Base-by-base conservation (phyloP, 2,113 vertebrate species). In the Madoqua kirkii region DNA sequence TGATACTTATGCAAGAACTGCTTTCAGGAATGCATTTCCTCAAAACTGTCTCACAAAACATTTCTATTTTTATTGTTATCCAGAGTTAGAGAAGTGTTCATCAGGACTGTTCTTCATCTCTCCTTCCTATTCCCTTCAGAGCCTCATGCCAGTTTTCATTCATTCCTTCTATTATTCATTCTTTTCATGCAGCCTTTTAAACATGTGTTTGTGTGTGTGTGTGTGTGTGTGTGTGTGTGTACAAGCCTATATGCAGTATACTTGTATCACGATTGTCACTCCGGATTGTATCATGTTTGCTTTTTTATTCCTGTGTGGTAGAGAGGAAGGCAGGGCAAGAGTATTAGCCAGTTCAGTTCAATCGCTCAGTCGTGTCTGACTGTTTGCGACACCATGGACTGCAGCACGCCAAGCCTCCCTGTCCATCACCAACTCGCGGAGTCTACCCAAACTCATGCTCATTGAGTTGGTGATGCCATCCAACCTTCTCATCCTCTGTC, bases 351-450 rank as follows among this genome's bases (percentile, higher is more conserved):
- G 19, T 40, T 40, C n/a, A 71, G 67, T 40, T 12, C 67, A 40
- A 19, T 71, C 1, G 0, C 67, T 71, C n/a, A 23, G 67, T 71
- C 3, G 4, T 71, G n/a, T 71, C 67, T 0, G 4, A 12, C n/a
- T 71, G n/a, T 71, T 23, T 71, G 19, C 0, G 0, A 71, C 19
- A 0, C 4, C 67, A 40, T 71, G 67, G n/a, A 71, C 67, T 23
- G 3, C n/a, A 23, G n/a, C n/a, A 71, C 0, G 2, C 67, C n/a
- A 71, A 19, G 19, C n/a, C 2, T 71, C 10, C n/a, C n/a, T 71
- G 67, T 71, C 67, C 19, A 71, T 40, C 67, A 23, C 64, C 64
- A 36, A 21, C 64, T 40, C n/a, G 5, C 0, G 0, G n/a, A 71
- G 67, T 71, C 5, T 36, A 40, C 19, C 10, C n/a, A 71, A 23